These are phyloP conservation scores for Maconellicoccus hirsutus DNA, from an alignment of 1,140 invertebrate species.

Conservation along the genomic window DNA sequence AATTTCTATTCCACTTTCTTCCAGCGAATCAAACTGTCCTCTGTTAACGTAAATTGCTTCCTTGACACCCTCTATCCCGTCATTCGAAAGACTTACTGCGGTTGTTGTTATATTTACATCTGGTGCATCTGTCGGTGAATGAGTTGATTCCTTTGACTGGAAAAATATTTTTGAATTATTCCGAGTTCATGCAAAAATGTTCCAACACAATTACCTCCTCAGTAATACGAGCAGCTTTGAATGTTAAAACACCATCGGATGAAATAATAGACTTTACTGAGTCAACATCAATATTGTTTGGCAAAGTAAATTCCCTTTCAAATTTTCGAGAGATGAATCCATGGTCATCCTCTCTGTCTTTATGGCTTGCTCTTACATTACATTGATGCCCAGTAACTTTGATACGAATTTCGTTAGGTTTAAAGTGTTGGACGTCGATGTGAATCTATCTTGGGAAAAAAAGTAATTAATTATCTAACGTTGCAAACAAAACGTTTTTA, in stretches of 20 bases:
- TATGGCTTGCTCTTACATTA: not conserved
- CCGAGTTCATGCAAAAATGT: not conserved
- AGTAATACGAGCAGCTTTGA: not conserved
- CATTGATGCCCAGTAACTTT: not conserved
- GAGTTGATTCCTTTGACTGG: not conserved
- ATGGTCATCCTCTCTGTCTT: slow-evolving; percentile 7
- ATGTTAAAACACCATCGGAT: slow-evolving; percentile 16
- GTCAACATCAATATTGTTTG: not conserved
- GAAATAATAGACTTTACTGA: slow-evolving; percentile 3
- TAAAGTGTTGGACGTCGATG: slow-evolving; percentile 10
- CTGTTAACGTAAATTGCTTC: not conserved
- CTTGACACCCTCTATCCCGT: not conserved
- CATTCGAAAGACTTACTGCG: not conserved
- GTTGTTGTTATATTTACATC: not conserved
- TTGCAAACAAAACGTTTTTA: no score
- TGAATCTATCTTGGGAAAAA: not conserved
- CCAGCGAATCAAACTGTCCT: not conserved
- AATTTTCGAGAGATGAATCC: not conserved
- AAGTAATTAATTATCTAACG: no score
- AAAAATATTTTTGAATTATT: not conserved
- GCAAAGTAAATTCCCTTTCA: not conserved
- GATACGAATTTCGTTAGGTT: not conserved
- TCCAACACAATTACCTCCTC: not conserved
- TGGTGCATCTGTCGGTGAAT: not conserved
- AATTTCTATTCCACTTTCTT: not conserved